phyloP scores from a whole-genome alignment of 1,140 invertebrate species.

The Homalodisca vitripennis region DNA sequence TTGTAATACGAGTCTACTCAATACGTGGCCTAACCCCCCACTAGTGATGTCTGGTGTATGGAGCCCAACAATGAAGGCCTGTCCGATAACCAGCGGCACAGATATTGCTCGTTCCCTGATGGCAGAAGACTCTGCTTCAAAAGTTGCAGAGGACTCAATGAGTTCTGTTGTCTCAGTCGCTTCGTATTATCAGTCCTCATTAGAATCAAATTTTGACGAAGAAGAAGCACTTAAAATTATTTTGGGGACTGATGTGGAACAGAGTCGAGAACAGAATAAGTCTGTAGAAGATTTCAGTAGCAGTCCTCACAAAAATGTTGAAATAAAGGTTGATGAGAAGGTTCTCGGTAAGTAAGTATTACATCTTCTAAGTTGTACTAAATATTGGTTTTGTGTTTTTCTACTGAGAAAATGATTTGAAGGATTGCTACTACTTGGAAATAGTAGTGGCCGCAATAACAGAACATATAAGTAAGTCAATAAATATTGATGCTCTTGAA shows the following conservation, averaged over 20 bases:
- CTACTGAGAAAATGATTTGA: neutral
- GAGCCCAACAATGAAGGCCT: slow-evolving; percentile 71
- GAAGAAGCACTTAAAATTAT: slow-evolving; percentile 44
- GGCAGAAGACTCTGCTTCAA: slow-evolving; percentile 46
- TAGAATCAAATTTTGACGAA: slow-evolving; percentile 44
- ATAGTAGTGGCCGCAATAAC: no score
- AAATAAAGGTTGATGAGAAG: neutral
- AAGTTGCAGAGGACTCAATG: slow-evolving; percentile 45
- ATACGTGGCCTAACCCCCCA: slow-evolving; percentile 85
- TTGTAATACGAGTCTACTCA: slow-evolving; percentile 84
- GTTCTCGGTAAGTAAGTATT: neutral
- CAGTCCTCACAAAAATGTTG: neutral
- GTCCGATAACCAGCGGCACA: slow-evolving; percentile 52
- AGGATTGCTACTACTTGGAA: no score
- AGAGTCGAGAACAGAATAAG: neutral
- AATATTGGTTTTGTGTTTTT: neutral
- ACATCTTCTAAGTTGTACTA: neutral
- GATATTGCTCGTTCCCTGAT: slow-evolving; percentile 70
- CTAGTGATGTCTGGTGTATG: slow-evolving; percentile 81
- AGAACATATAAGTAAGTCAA: no score
- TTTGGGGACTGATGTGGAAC: slow-evolving; percentile 9
- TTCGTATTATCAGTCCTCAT: slow-evolving; percentile 45
- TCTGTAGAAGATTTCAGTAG: neutral
- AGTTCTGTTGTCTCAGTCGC: slow-evolving; percentile 24
- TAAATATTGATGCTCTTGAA: no score